Conservation (phyloP, 1,140 invertebrate species). For the Globodera rostochiensis region DNA sequence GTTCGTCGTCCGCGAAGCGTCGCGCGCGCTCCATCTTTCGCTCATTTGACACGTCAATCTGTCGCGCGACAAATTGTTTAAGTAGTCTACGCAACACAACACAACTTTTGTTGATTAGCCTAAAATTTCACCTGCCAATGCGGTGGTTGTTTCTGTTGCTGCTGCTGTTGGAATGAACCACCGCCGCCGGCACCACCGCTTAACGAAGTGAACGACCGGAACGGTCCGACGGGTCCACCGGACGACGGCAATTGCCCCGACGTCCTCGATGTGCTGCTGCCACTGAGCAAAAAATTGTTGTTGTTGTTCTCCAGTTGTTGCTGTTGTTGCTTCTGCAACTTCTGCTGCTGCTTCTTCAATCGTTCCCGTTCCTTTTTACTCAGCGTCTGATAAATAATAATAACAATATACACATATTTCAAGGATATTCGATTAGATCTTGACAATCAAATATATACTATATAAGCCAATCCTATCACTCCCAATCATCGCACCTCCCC, state of each 20-base stretch:
- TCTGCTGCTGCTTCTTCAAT: slow-evolving; percentile 40
- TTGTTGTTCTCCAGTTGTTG: slow-evolving; percentile 7
- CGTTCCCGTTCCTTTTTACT: slow-evolving; percentile 41
- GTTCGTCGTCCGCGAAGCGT: slow-evolving; percentile 38
- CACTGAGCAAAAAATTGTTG: no score
- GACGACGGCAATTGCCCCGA: background rate
- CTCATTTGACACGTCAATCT: slow-evolving; percentile 31
- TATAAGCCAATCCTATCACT: no score
- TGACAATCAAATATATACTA: no score
- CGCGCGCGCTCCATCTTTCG: slow-evolving; percentile 37
- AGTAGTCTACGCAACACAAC: background rate
- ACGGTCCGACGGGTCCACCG: background rate
- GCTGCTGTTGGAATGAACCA: background rate
- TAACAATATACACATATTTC: no score
- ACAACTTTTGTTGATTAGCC: background rate
- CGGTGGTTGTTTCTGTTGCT: background rate
- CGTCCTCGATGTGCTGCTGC: no score
- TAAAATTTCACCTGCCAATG: slow-evolving; percentile 24
- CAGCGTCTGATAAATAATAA: slow-evolving; percentile 24
- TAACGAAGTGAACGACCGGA: slow-evolving; percentile 20
- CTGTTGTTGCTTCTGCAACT: slow-evolving; percentile 38
- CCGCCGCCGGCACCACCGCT: background rate
- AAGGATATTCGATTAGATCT: no score
- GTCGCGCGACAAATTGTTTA: background rate
- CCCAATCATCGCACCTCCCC: no score